phyloP scores from a whole-genome alignment of 2,113 vertebrate species.

The Leucoraja erinaceus region DNA sequence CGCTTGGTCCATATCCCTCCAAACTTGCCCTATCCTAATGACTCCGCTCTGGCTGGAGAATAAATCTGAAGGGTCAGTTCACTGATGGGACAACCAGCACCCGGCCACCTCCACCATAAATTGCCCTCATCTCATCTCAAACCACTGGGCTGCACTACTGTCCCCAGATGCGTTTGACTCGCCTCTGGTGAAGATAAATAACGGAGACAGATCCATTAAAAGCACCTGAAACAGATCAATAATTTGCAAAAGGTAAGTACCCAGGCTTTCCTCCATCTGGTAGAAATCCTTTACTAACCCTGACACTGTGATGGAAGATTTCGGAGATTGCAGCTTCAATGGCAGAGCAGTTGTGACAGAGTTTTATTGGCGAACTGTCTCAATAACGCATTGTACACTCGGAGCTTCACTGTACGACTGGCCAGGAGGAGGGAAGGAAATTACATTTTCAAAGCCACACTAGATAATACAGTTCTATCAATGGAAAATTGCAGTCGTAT shows the following conservation, averaged over 20 bases:
- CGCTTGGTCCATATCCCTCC: too few species aligned
- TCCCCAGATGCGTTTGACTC: neutral
- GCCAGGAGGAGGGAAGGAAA: conserved; percentile 11
- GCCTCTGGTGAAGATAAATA: neutral
- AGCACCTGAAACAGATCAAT: conserved; percentile 23
- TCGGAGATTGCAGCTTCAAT: neutral
- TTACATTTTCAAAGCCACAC: neutral
- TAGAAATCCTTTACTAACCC: neutral
- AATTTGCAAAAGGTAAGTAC: conserved; percentile 10
- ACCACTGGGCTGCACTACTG: neutral
- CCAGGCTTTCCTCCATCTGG: neutral
- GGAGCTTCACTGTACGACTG: neutral
- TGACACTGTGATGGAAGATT: conserved; percentile 35
- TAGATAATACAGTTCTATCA: neutral
- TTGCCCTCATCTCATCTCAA: neutral
- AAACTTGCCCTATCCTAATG: too few species aligned
- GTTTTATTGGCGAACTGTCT: conserved; percentile 12
- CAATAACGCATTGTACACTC: neutral
- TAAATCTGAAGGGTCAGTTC: neutral
- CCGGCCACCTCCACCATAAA: neutral
- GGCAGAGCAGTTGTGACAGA: neutral
- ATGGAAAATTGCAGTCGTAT: neutral
- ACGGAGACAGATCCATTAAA: neutral
- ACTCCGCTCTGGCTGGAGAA: neutral
- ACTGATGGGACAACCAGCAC: too few species aligned